These are phyloP conservation scores for Eidolon dupreanum DNA, from an alignment of 2,797 vertebrate genomes.

Conservation along the genomic window DNA sequence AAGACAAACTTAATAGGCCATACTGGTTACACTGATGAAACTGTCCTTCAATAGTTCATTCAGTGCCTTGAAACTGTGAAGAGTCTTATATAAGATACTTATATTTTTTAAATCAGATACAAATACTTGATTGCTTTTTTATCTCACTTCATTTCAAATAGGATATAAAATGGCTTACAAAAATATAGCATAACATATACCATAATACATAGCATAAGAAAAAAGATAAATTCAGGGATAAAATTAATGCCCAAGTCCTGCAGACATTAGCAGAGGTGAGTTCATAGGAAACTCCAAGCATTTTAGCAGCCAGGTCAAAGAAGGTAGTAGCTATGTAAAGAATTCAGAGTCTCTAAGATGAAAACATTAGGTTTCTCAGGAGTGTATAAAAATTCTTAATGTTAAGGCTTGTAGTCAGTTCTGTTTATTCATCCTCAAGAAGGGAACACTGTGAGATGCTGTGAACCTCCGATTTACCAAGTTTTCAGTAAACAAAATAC, in stretches of 20 bases:
- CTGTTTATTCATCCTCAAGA: neutral
- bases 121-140: neutral
- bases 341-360: neutral
- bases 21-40: neutral
- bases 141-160: neutral
- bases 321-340: neutral
- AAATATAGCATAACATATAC: neutral
- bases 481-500: neutral
- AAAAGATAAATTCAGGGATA: neutral
- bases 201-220: neutral
- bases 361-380: neutral
- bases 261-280: neutral
- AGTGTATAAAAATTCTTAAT: neutral
- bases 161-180: neutral
- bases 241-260: neutral
- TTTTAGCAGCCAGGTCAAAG: neutral
- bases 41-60: neutral
- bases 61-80: neutral
- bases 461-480: neutral
- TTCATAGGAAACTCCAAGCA: neutral
- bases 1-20: neutral
- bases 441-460: rapidly evolving
- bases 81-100: neutral
- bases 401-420: neutral
- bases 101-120: neutral